phyloP scores from a whole-genome alignment of 2,888 invertebrate species.

The Blera fallax region DNA sequence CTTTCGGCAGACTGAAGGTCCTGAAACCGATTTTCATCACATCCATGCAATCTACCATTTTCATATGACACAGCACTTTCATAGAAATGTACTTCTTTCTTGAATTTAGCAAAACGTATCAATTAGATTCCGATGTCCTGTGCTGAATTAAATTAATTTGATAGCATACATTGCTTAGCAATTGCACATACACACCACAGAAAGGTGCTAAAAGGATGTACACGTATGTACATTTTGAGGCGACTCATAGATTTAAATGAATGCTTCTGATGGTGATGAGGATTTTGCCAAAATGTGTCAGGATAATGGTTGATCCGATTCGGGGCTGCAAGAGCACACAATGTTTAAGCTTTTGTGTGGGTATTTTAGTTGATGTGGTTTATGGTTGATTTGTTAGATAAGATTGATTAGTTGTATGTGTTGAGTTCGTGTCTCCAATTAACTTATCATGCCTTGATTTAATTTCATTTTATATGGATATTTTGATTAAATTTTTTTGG shows the following conservation, averaged over 20 bases:
- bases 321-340: neutral
- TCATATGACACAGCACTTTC: no score
- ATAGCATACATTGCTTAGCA: constrained; percentile 15
- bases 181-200: neutral
- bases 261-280: neutral
- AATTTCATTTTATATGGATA: no score
- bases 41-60: no score
- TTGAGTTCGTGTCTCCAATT: neutral
- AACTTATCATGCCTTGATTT: neutral
- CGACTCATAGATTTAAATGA: constrained; percentile 26
- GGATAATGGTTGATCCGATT: constrained; percentile 35
- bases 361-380: constrained; percentile 24
- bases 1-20: no score
- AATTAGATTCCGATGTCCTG: constrained; percentile 26
- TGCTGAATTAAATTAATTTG: constrained; percentile 22
- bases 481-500: neutral
- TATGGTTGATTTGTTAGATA: constrained; percentile 5
- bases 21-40: no score
- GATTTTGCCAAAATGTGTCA: constrained; percentile 3
- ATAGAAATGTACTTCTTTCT: neutral
- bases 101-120: neutral
- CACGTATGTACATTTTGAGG: neutral
- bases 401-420: constrained; percentile 12
- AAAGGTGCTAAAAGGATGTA: constrained; percentile 19
- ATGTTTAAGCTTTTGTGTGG: constrained; percentile 15